Conservation (phyloP, 2,113 vertebrate species). For the Dromas ardeola region DNA sequence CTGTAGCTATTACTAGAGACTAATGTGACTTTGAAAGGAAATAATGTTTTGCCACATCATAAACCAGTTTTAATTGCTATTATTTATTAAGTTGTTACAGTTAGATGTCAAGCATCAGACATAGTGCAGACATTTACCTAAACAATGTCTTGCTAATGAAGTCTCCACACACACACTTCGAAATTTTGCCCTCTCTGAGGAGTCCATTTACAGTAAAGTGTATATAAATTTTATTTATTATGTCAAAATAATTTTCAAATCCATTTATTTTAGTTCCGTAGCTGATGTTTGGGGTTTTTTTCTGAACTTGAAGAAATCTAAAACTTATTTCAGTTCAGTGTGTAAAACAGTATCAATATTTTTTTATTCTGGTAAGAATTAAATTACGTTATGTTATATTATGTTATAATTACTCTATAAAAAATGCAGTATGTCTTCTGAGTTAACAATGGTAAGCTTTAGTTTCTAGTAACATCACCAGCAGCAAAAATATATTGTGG, state of each 20-base stretch:
- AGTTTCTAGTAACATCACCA: not conserved
- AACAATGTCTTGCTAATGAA: slow-evolving; percentile 3
- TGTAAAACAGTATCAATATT: not conserved
- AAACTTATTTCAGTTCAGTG: not conserved
- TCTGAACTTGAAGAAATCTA: not conserved
- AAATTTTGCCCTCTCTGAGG: not conserved
- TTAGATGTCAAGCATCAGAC: not conserved
- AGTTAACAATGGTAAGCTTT: not conserved
- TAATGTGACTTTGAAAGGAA: not conserved
- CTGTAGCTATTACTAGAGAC: not conserved
- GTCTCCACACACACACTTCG: not conserved
- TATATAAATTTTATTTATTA: not conserved
- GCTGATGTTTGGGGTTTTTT: not conserved
- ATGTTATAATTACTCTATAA: not conserved
- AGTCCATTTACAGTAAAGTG: slow-evolving; percentile 8
- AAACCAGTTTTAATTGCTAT: slow-evolving; percentile 5
- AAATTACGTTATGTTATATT: not conserved
- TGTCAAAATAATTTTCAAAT: not conserved
- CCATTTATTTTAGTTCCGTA: not conserved
- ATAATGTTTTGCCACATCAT: slow-evolving; percentile 2
- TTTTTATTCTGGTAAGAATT: not conserved
- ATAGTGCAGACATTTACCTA: not conserved
- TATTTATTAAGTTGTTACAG: slow-evolving; percentile 19
- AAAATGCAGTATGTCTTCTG: not conserved
- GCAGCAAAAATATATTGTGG: not conserved